Conservation (phyloP, 2,888 invertebrate species). For the Eupelmus urozonus region DNA sequence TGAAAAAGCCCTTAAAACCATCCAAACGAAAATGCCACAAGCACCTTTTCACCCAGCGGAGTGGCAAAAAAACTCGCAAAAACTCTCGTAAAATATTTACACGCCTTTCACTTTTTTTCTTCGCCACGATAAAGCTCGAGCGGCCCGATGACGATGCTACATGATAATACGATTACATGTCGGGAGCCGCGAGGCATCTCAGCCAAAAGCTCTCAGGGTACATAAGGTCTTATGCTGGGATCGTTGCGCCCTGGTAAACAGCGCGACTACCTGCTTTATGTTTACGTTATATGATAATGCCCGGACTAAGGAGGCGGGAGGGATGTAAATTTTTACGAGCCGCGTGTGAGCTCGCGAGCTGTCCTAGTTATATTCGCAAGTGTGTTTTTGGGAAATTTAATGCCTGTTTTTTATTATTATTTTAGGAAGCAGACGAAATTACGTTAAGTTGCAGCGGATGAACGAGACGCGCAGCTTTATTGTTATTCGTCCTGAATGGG, state of each 20-base stretch:
- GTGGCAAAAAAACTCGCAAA: neutral
- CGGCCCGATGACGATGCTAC: slow-evolving; percentile 11
- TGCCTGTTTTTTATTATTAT: slow-evolving; percentile 1
- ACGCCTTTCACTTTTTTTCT: neutral
- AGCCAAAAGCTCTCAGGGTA: no score
- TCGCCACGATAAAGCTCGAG: neutral
- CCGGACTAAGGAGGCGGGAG: neutral
- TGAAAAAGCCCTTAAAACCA: neutral
- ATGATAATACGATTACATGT: slow-evolving; percentile 46
- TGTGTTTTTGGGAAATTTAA: neutral
- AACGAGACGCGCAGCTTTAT: neutral
- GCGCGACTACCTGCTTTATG: slow-evolving; percentile 6
- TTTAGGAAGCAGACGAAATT: neutral
- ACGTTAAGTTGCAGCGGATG: neutral
- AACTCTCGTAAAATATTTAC: slow-evolving; percentile 35
- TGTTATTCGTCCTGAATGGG: neutral
- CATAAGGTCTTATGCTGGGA: slow-evolving; percentile 5
- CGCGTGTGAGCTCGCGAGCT: no score
- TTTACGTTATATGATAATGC: slow-evolving; percentile 38
- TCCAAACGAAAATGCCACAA: neutral
- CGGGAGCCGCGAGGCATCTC: no score
- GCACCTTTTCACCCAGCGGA: neutral
- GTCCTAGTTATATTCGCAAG: no score
- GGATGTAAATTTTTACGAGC: slow-evolving; percentile 37
- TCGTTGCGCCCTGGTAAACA: slow-evolving; percentile 3